Evolutionary conservation across 2,888 invertebrate species (phyloP).

Genomic region (Aphodius granarius): DNA sequence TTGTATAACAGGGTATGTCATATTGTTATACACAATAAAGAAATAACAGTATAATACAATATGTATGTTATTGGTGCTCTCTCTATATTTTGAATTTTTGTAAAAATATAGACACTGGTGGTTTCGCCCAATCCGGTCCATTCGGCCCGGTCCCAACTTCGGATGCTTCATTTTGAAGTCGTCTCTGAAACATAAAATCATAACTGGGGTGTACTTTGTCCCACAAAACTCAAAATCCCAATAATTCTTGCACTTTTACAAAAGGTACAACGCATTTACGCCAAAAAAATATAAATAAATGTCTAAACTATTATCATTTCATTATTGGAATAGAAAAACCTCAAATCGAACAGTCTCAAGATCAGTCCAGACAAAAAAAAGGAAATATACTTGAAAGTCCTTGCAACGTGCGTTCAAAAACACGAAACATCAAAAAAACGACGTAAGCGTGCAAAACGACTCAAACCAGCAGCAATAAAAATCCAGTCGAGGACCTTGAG

Average conservation of each 20-base stretch:
- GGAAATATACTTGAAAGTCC: not conserved
- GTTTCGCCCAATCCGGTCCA: not conserved
- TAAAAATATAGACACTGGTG: not conserved
- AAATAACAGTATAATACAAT: not conserved
- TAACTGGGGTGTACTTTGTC: no score
- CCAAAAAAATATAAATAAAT: no score
- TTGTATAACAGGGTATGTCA: not conserved
- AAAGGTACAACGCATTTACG: no score
- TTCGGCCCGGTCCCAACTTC: not conserved
- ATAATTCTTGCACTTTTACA: no score
- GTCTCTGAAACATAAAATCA: not conserved
- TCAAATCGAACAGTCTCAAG: no score
- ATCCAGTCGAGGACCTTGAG: not conserved
- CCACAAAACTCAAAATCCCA: no score
- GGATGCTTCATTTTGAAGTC: not conserved
- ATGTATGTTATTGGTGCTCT: not conserved
- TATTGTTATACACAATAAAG: not conserved
- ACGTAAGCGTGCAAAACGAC: not conserved
- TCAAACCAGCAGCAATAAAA: not conserved
- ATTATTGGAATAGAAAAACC: no score
- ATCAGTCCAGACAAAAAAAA: not conserved
- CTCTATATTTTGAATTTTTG: not conserved
- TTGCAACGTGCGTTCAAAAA: not conserved
- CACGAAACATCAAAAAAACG: not conserved
- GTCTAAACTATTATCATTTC: no score